Evolutionary conservation across 1,140 invertebrate genomes (phyloP), one percentile per base, ranked within the genome.

Genomic region (Calosoma granatense): DNA sequence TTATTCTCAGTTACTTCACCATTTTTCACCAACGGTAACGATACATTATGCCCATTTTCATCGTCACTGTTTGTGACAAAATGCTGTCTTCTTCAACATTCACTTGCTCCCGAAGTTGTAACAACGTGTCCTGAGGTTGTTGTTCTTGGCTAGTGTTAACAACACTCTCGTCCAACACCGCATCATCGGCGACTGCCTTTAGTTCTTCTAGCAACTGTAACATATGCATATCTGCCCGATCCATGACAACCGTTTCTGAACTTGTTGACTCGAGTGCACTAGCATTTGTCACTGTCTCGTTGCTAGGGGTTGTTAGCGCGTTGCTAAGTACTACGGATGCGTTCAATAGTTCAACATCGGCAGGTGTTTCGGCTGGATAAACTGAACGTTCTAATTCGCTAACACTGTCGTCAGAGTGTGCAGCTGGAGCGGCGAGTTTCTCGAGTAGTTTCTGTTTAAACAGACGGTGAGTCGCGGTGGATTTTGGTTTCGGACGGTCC

Each of bases 71-170:
- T 65, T 78, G 74, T 14, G 74, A 82, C 63, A 88, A 74, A 19
- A 86, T 74, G 64, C 84, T 86, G 59, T 87, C 84, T 51, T 83
- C 68, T 67, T 86, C 84, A 20, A 81, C 66, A 23, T 70, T 65
- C 43, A 70, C 69, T 59, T 70, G 65, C 30, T 61, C 64, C 2
- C 68, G 69, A 55, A 72, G 68, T 22, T 72, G 66, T 56, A 72
- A 63, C 20, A 75, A 76, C 51, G 79, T 36, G 56, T 72, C 61
- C 58, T 72, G 72, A 76, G 58, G 4, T 56, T 55, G 15, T 59
- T 54, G 17, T 55, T 51, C 11, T 56, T 51, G n/a, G n/a, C 39
- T 69, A 47, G 15, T 47, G n/a, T 63, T 19, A 67, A 62, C 55
- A 59, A 21, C 2, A 59, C 19, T 20, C 20, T 58, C n/a, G n/a